phyloP scores from a whole-genome alignment of 2,113 vertebrate species.

The Apteryx owenii region DNA sequence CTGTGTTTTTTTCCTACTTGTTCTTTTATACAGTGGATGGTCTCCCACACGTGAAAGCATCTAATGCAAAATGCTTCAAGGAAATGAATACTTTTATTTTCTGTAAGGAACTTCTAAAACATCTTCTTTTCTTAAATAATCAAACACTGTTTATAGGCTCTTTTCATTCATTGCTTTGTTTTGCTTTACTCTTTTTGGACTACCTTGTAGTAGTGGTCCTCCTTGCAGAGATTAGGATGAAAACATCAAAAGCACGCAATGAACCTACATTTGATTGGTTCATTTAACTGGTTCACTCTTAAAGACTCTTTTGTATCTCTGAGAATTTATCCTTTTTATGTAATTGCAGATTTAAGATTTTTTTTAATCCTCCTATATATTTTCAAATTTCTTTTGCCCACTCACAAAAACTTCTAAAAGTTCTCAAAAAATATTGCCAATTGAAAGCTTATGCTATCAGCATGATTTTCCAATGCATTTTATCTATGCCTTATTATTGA shows the following conservation, averaged over 20 bases:
- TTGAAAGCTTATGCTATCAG: background rate
- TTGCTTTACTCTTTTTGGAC: background rate
- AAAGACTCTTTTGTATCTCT: background rate
- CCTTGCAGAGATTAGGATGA: background rate
- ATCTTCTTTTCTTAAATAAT: background rate
- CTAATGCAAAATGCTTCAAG: background rate
- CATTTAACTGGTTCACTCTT: background rate
- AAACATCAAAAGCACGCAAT: background rate
- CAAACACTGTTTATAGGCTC: background rate
- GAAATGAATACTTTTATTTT: background rate
- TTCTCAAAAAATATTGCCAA: background rate
- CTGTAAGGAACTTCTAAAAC: background rate
- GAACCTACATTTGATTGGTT: background rate
- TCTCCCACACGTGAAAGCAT: background rate
- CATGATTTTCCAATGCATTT: conserved; percentile 4
- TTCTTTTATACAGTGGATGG: background rate
- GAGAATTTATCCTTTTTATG: background rate
- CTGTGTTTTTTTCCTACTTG: background rate
- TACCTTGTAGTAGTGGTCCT: background rate
- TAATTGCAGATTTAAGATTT: background rate
- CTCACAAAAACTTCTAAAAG: background rate
- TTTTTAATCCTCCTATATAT: background rate
- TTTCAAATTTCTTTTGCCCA: background rate
- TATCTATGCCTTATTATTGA: background rate
- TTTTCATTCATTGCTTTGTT: background rate